These are phyloP conservation scores for Triplophysa yarkandensis DNA, from an alignment of 2,797 vertebrate species.

Conservation along the genomic window DNA sequence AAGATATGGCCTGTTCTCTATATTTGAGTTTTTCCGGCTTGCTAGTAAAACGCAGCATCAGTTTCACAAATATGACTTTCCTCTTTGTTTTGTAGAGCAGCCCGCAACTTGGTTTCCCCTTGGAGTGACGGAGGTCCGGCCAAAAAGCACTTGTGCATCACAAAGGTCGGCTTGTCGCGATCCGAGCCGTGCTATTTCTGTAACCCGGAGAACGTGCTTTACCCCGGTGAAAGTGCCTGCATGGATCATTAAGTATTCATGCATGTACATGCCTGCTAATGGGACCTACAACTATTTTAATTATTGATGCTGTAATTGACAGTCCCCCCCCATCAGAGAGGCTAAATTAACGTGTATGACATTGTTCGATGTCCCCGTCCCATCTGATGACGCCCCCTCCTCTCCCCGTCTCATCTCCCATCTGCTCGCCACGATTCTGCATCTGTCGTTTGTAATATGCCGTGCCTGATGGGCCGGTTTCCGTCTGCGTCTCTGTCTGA, in stretches of 20 bases:
- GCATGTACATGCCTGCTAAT: slow-evolving; percentile 60
- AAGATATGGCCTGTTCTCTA: neutral
- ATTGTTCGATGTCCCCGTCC: slow-evolving; percentile 45
- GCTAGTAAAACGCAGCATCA: neutral
- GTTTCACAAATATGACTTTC: slow-evolving; percentile 10
- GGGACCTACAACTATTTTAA: slow-evolving; percentile 58
- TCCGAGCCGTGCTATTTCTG: slow-evolving; percentile 15
- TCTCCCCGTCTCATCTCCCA: slow-evolving; percentile 18
- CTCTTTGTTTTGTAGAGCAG: neutral
- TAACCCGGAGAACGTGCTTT: slow-evolving; percentile 26
- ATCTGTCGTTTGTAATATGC: slow-evolving; percentile 39
- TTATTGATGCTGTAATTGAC: slow-evolving; percentile 63
- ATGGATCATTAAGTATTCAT: slow-evolving; percentile 62
- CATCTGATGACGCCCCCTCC: slow-evolving; percentile 4
- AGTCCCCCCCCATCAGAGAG: slow-evolving; percentile 41
- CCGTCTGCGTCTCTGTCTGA: neutral
- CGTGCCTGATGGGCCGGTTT: slow-evolving; percentile 17
- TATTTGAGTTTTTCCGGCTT: neutral
- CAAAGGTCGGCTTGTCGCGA: neutral
- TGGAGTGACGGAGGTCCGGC: neutral
- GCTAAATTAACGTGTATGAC: slow-evolving; percentile 54
- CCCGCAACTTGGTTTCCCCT: neutral
- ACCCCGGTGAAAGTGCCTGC: slow-evolving; percentile 47
- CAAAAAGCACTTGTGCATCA: neutral
- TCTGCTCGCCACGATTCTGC: slow-evolving; percentile 32